Percentiles rank a stretch among this genome's conserved stretches.
phyloP scores from a whole-genome alignment of 2,113 vertebrate species.

The Sceloporus tristichus region DNA sequence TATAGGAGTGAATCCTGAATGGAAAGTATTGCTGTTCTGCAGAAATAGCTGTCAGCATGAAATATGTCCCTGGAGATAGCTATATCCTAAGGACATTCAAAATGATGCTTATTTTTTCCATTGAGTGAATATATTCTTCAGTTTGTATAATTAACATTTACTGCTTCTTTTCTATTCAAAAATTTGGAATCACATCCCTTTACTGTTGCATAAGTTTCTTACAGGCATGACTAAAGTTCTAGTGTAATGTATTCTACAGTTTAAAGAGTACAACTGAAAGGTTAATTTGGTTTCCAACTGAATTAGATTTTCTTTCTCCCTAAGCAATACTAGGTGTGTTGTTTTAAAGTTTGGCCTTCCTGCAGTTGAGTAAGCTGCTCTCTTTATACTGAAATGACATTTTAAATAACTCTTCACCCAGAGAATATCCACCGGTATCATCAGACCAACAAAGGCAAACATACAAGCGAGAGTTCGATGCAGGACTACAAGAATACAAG shows the following conservation, averaged over 20 bases:
- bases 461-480: constrained; percentile 86
- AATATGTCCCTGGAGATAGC: neutral
- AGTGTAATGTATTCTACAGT: neutral
- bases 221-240: neutral
- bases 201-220: neutral
- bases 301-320: neutral
- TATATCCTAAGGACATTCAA: neutral
- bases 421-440: constrained; percentile 79
- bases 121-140: neutral
- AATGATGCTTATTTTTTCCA: neutral
- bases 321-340: neutral
- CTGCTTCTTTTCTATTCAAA: neutral
- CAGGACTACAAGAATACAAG: constrained; percentile 82
- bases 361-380: neutral
- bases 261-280: neutral
- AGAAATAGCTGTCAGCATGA: neutral
- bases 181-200: neutral
- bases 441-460: constrained; percentile 78
- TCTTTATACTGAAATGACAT: neutral
- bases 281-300: neutral
- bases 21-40: neutral
- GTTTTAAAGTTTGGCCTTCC: neutral
- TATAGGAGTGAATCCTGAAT: neutral
- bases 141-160: neutral
- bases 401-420: constrained; percentile 42